Conservation (phyloP, 92 coral and sea anemone genomes). For the Epizoanthus fatuus region DNA sequence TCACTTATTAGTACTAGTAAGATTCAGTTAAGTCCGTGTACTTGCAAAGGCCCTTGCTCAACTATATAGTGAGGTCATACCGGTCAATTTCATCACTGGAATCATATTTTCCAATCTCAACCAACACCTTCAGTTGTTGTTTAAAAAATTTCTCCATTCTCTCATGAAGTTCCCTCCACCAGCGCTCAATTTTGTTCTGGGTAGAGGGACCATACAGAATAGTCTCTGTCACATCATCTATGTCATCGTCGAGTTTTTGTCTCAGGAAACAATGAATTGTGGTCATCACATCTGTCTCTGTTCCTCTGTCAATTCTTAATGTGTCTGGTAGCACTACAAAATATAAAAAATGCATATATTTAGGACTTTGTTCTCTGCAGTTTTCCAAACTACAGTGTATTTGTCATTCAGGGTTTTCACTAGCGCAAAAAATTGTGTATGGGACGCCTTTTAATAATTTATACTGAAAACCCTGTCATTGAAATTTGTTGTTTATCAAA, state of each 20-base stretch:
- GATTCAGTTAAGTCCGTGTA: background rate
- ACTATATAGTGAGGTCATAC: slow-evolving; percentile 1
- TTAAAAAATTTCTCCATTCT: slow-evolving; percentile 47
- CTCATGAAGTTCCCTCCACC: slow-evolving; percentile 47
- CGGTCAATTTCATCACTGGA: slow-evolving; percentile 35
- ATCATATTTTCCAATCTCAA: slow-evolving; percentile 46
- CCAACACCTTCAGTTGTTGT: slow-evolving; percentile 12
- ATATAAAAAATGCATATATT: too few relatives aligned
- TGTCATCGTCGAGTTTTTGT: slow-evolving; percentile 21
- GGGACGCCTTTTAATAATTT: too few relatives aligned
- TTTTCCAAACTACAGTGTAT: too few relatives aligned
- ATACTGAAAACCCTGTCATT: too few relatives aligned
- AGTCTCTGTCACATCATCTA: slow-evolving; percentile 32
- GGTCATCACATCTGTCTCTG: slow-evolving; percentile 41
- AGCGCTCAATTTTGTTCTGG: slow-evolving; percentile 48
- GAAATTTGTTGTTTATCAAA: too few relatives aligned
- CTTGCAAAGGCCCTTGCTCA: slow-evolving; percentile 1
- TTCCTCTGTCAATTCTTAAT: slow-evolving; percentile 47
- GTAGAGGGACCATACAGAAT: slow-evolving; percentile 52
- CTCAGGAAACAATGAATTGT: slow-evolving; percentile 47
- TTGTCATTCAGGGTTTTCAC: too few relatives aligned
- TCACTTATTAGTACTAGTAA: background rate
- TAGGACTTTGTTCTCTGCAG: too few relatives aligned
- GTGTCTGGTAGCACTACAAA: slow-evolving; percentile 26
- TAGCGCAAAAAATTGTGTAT: too few relatives aligned